These are phyloP conservation scores for Chunga burmeisteri DNA, from an alignment of 2,113 vertebrate species.

Conservation along the genomic window DNA sequence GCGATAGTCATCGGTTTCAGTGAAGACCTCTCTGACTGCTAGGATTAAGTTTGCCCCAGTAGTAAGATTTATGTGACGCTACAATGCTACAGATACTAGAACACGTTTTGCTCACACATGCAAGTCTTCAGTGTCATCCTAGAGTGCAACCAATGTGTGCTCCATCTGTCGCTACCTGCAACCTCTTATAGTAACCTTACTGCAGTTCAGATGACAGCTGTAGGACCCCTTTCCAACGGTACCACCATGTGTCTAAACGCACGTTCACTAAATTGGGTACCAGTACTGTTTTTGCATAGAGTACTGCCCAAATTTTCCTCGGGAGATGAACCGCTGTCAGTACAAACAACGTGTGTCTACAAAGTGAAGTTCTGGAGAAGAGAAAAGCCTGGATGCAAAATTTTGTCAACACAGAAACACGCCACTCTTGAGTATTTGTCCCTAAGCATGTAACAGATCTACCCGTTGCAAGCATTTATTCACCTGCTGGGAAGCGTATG, in stretches of 20 bases:
- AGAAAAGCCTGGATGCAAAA: neutral
- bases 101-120: neutral
- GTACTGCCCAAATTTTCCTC: neutral
- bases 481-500: neutral
- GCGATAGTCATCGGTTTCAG: neutral
- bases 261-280: neutral
- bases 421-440: neutral
- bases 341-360: neutral
- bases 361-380: neutral
- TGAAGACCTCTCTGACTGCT: neutral
- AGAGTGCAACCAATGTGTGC: neutral
- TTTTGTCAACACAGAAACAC: neutral
- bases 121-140: neutral
- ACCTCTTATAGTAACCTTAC: neutral
- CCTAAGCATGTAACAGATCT: neutral
- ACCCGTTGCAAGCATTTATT: neutral
- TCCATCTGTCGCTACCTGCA: neutral
- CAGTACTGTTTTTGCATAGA: neutral
- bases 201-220: neutral
- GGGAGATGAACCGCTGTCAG: fast-evolving
- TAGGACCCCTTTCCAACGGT: neutral
- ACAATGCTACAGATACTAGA: neutral
- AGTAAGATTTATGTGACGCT: neutral
- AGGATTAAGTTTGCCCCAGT: neutral
- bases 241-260: neutral